Percentiles rank a stretch among this genome's conserved stretches.
phyloP scores from a whole-genome alignment of 2,113 vertebrate genomes.

The Atractosteus spatula region DNA sequence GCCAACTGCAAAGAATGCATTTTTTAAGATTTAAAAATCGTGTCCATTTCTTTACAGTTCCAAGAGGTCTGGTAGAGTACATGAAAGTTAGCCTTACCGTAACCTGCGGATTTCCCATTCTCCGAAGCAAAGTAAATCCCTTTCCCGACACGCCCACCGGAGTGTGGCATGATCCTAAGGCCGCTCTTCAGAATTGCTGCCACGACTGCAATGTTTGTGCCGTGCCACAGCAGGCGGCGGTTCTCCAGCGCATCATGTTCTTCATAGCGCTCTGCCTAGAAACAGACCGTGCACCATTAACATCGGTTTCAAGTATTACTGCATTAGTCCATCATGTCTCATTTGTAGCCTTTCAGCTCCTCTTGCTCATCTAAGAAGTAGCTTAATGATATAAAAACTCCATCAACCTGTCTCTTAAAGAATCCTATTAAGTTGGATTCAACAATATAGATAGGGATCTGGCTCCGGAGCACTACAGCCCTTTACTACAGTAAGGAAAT shows the following conservation, averaged over 20 bases:
- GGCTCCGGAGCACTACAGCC: too few species aligned
- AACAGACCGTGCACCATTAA: not conserved
- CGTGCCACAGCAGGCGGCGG: conserved; percentile 84
- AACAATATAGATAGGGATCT: too few species aligned
- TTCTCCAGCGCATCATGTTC: conserved; percentile 68
- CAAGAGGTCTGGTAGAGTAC: not conserved
- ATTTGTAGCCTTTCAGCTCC: too few species aligned
- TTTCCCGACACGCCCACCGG: conserved; percentile 76
- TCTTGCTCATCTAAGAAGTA: too few species aligned
- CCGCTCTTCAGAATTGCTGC: conserved; percentile 86
- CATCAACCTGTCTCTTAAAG: too few species aligned
- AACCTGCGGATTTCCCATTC: conserved; percentile 79
- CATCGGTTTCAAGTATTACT: too few species aligned
- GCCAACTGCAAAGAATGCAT: conserved; percentile 50
- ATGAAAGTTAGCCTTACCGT: conserved; percentile 62
- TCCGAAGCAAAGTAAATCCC: conserved; percentile 91
- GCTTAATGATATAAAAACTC: too few species aligned
- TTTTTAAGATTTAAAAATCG: not conserved
- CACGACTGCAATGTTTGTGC: conserved; percentile 83
- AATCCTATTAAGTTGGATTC: too few species aligned
- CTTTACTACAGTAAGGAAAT: too few species aligned
- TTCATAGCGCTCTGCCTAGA: conserved; percentile 69
- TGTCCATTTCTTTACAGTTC: not conserved
- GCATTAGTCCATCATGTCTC: too few species aligned
- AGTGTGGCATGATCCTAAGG: conserved; percentile 89